Evolutionary conservation across 2,888 invertebrate species (phyloP).

Genomic region (Drosophila conformis): DNA sequence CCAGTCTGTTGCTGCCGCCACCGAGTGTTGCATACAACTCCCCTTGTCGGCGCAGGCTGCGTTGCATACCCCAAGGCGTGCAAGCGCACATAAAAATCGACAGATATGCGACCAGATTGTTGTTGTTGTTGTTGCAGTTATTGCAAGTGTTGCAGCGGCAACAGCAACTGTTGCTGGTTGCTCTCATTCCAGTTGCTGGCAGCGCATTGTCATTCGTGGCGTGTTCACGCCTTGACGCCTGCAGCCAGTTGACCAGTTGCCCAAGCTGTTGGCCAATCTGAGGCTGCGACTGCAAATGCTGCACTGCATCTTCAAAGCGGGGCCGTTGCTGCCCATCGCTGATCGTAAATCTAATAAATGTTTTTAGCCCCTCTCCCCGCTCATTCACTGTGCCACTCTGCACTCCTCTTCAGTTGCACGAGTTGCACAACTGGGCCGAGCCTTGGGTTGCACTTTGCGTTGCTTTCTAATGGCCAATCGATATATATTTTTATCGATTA

Average conservation of each 20-base stretch:
- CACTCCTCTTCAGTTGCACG: background rate
- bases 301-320: slow-evolving; percentile 69
- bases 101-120: slow-evolving; percentile 68
- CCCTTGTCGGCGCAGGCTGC: slow-evolving; percentile 22
- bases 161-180: slow-evolving; percentile 31
- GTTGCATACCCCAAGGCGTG: slow-evolving; percentile 82
- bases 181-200: slow-evolving; percentile 42
- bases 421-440: slow-evolving; percentile 1
- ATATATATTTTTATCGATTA: slow-evolving; percentile 41
- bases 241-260: slow-evolving; percentile 55
- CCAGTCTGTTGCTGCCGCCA: background rate
- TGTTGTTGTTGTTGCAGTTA: slow-evolving; percentile 29
- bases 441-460: background rate
- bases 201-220: slow-evolving; percentile 75
- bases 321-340: slow-evolving; percentile 36
- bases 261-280: slow-evolving; percentile 14
- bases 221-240: slow-evolving; percentile 81
- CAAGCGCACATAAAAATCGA: slow-evolving; percentile 83
- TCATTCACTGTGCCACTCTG: background rate
- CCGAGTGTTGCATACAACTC: background rate
- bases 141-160: slow-evolving; percentile 28
- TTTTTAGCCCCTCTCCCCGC: slow-evolving; percentile 16
- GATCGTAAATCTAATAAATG: slow-evolving; percentile 83
- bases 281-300: slow-evolving; percentile 4
- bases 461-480: slow-evolving; percentile 30